Evolutionary conservation across 2,888 invertebrate species (phyloP).

Genomic region (Eristalis pertinax): DNA sequence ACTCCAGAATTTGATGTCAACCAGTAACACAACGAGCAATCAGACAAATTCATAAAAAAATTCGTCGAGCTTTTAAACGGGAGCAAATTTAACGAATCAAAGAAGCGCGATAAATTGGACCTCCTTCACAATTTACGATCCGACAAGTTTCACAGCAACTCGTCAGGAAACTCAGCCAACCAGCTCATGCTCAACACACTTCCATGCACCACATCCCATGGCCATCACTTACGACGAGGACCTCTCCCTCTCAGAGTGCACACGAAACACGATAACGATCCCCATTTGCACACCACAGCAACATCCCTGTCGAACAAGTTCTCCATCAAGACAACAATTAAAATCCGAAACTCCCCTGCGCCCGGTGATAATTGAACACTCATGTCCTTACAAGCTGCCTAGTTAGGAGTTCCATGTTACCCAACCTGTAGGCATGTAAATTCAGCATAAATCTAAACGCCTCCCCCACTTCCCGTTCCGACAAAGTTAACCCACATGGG

Average conservation of each 20-base stretch:
- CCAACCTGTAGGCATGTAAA: constrained; percentile 25
- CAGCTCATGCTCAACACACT: too few relatives aligned
- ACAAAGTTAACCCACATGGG: not conserved
- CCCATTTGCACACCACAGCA: not conserved
- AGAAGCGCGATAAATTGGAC: too few relatives aligned
- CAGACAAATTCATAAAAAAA: too few relatives aligned
- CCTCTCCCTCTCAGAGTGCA: not conserved
- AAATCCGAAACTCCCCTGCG: not conserved
- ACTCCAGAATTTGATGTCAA: too few relatives aligned
- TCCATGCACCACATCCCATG: too few relatives aligned
- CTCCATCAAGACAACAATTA: constrained; percentile 16
- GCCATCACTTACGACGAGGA: too few relatives aligned
- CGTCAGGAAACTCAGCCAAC: too few relatives aligned
- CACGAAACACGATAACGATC: not conserved
- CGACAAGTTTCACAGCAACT: too few relatives aligned
- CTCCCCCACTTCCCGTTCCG: not conserved
- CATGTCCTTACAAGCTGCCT: constrained; percentile 23
- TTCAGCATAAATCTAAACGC: constrained; percentile 3
- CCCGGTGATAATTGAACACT: constrained; percentile 8
- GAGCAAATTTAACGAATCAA: too few relatives aligned
- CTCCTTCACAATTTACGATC: too few relatives aligned
- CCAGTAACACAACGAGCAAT: too few relatives aligned
- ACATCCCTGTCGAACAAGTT: not conserved
- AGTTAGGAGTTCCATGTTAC: constrained; percentile 6
- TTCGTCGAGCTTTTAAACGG: too few relatives aligned